Base-by-base conservation (phyloP, 2,797 vertebrate species). In the Neoniphon sammara region DNA sequence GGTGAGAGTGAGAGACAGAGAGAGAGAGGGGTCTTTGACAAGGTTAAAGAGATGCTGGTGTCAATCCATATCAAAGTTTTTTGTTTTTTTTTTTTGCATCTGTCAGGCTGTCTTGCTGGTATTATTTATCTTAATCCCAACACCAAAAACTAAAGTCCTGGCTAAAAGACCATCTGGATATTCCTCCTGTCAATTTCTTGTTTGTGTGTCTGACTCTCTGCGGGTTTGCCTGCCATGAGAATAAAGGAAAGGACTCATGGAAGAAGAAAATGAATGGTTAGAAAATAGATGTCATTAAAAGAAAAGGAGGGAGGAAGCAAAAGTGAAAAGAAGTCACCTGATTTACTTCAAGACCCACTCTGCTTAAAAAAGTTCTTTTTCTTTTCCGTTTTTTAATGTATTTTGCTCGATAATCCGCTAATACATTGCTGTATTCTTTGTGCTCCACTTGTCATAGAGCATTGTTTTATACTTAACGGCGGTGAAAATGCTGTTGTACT, bases 41-140 rank as follows among this genome's bases (percentile, higher is more conserved):
- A 73, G 77, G 63, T 73, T 47, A 76, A 78, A 75, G 53, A 76
- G 75, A 73, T 60, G 73, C 4, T 67, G 76, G 56, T 86, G 74
- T 56, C 75, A 71, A 78, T 85, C 59, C 73, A 84, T 82, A 57
- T 81, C 80, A 77, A 83, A 86, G 78, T 81, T 59, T 68, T 27
- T 27, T 27, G 2, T 81, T 78, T 65, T 72, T 27, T 27, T 27
- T 27, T 81, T 78, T 65, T 72, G 64, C 61, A 23, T 81, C 64
- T 77, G 60, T 81, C 53, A 72, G 75, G 57, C 65, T 56, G 15
- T 25, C 59, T 75, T 74, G 30, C 11, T 42, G 11, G 39, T 42
- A 42, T 42, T 42, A 42, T 42, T 2, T 49, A 49, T n/a, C 46
- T 49, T n/a, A 5, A n/a, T 18, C n/a, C n/a, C n/a, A 49, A 49